Conservation (phyloP, 1,140 invertebrate genomes). For the Caerostris darwini region DNA sequence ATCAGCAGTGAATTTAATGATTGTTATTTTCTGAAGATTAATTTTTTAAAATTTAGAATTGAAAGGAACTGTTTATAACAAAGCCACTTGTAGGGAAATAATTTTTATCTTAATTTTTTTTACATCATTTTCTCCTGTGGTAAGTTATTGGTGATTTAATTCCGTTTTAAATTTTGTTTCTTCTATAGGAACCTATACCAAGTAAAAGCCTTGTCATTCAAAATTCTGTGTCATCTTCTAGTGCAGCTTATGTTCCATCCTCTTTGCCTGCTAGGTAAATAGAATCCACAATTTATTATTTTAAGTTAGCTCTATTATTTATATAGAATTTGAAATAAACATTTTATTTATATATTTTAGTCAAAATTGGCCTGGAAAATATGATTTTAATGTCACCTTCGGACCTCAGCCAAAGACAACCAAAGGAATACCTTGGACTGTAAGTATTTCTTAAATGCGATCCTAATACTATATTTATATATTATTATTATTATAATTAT, state of each 20-base stretch:
- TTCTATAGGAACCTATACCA: neutral
- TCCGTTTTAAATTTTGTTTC: neutral
- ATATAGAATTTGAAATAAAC: neutral
- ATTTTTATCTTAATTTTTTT: too few relatives aligned
- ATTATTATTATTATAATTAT: too few relatives aligned
- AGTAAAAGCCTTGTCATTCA: neutral
- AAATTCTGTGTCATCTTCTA: neutral
- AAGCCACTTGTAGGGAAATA: too few relatives aligned
- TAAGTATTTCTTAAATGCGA: conserved; percentile 79
- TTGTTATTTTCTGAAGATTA: too few relatives aligned
- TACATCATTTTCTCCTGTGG: too few relatives aligned
- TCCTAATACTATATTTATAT: neutral
- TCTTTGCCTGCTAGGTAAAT: conserved; percentile 17
- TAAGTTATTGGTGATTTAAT: too few relatives aligned
- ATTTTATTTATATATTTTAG: conserved; percentile 3
- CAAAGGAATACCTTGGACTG: conserved; percentile 83
- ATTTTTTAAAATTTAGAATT: too few relatives aligned
- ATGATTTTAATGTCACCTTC: conserved; percentile 67
- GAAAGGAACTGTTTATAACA: too few relatives aligned
- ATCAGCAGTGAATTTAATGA: too few relatives aligned
- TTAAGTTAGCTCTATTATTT: neutral
- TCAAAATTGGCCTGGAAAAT: conserved; percentile 65
- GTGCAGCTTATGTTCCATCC: neutral
- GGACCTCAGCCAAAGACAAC: conserved; percentile 80
- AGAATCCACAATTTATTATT: neutral